Conservation (phyloP, 2,888 invertebrate species). For the Luffia ferchaultella region DNA sequence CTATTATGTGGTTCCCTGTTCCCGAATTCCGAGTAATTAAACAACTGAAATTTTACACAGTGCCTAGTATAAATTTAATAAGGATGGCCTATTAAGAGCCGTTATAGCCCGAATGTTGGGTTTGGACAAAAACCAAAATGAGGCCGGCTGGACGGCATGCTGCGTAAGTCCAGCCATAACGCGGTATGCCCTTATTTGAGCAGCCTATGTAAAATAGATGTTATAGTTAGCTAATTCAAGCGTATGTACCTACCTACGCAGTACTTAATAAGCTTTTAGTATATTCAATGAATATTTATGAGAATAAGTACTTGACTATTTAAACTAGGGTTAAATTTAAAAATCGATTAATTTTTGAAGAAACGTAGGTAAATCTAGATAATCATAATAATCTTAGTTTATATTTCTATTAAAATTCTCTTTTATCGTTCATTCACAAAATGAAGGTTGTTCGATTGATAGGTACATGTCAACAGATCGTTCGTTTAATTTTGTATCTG, state of each 20-base stretch:
- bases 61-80: slow-evolving; percentile 60
- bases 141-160: slow-evolving; percentile 25
- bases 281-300: background rate
- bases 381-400: too few species aligned
- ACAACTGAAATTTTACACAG: slow-evolving; percentile 59
- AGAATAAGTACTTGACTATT: background rate
- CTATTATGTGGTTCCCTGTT: slow-evolving; percentile 43
- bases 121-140: slow-evolving; percentile 59
- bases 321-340: too few species aligned
- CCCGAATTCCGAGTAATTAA: slow-evolving; percentile 58
- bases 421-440: too few species aligned
- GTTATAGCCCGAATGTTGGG: slow-evolving; percentile 49
- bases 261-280: background rate
- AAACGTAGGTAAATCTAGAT: too few species aligned
- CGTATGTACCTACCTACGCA: background rate
- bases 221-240: background rate
- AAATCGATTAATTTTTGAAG: too few species aligned
- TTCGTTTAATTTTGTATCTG: too few species aligned
- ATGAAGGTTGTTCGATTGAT: too few species aligned
- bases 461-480: too few species aligned
- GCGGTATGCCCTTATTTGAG: slow-evolving; percentile 6
- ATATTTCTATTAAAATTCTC: too few species aligned
- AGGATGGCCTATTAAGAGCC: slow-evolving; percentile 53
- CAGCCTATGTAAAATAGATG: background rate
- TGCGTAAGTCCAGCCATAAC: slow-evolving; percentile 11